phyloP scores from a whole-genome alignment of 2,113 vertebrate genomes.

The Cariama cristata region DNA sequence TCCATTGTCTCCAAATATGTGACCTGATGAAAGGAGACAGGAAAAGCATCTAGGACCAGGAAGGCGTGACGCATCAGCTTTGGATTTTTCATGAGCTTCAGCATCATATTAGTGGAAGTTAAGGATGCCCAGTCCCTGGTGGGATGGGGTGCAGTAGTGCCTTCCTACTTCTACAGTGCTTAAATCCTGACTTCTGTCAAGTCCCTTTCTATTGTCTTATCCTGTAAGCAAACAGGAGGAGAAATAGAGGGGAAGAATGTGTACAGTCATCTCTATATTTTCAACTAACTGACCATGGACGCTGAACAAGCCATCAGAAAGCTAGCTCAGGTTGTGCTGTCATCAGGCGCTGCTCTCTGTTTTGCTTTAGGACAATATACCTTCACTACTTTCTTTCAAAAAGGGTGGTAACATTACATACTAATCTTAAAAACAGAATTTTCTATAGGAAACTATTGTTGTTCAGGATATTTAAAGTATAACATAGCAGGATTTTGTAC shows the following conservation, averaged over 20 bases:
- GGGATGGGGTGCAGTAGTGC: not conserved
- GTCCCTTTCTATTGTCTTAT: not conserved
- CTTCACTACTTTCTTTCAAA: not conserved
- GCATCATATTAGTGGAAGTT: not conserved
- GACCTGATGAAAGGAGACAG: slow-evolving; percentile 41
- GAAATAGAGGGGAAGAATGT: not conserved
- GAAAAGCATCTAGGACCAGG: not conserved
- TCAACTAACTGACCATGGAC: not conserved
- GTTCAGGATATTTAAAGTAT: not conserved
- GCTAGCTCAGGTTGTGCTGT: not conserved
- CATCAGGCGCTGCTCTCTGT: not conserved
- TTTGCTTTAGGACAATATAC: not conserved
- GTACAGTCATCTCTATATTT: not conserved
- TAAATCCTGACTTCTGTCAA: not conserved
- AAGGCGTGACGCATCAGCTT: not conserved
- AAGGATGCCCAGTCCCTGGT: not conserved
- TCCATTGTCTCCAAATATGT: slow-evolving; percentile 26
- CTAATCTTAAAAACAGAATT: not conserved
- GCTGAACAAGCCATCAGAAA: not conserved
- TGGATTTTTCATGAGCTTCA: not conserved
- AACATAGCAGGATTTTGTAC: not conserved
- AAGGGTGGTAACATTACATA: not conserved
- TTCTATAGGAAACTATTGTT: not conserved
- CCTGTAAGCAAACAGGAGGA: not conserved
- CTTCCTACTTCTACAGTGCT: not conserved